Percentiles rank a stretch among this genome's conserved stretches.
phyloP scores from a whole-genome alignment of 2,888 invertebrate genomes.

The Ornithoptera alexandrae region DNA sequence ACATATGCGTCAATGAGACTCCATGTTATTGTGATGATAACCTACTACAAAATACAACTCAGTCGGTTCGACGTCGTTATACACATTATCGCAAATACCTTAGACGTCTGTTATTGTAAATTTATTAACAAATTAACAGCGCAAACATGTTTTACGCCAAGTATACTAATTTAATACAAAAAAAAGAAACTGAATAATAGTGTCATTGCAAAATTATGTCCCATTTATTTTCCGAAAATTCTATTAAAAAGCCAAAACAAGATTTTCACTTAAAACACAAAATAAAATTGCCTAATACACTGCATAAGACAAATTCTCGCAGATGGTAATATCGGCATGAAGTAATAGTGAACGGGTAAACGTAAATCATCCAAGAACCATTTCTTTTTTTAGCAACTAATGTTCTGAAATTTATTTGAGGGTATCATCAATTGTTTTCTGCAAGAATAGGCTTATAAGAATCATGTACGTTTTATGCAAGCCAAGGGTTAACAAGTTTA shows the following conservation, averaged over 20 bases:
- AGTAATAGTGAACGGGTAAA: background rate
- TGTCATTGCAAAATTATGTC: no score
- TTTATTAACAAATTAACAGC: no score
- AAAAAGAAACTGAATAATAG: no score
- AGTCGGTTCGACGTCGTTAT: no score
- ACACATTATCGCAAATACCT: no score
- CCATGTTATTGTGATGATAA: no score
- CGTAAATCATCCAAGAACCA: background rate
- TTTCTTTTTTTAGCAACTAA: slow-evolving; percentile 12
- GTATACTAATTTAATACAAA: no score
- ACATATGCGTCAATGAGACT: background rate
- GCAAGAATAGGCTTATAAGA: background rate
- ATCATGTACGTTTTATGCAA: background rate
- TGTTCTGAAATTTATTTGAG: slow-evolving; percentile 18
- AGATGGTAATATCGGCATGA: background rate
- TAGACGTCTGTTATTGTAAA: no score
- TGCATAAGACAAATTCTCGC: background rate
- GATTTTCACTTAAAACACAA: background rate
- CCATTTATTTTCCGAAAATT: no score
- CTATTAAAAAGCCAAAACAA: background rate
- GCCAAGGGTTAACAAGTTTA: no score
- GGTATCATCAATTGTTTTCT: background rate
- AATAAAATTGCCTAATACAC: slow-evolving; percentile 3
- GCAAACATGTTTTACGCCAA: no score
- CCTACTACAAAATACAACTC: no score